Evolutionary conservation across 2,113 vertebrate genomes (phyloP), one percentile per base, ranked within the genome.

Genomic region (Cheirogaleus medius): DNA sequence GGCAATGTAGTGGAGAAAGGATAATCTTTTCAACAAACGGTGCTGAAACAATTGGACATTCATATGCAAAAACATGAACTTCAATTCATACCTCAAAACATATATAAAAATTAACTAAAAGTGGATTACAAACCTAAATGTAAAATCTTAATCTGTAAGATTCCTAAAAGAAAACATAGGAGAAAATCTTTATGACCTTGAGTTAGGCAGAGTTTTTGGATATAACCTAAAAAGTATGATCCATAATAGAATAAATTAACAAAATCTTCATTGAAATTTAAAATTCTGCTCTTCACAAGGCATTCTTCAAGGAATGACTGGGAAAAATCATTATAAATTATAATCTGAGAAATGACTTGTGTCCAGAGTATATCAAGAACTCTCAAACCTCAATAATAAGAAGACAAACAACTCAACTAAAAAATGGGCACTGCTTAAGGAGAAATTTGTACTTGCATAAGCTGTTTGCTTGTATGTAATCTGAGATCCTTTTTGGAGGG

Each of bases 101-200:
- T 21, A 76, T 12, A 32, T 2, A 90, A 90, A 90, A 87, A 18
- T 80, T 81, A 58, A 85, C 17, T 21, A 44, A 83, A 77, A 80
- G 8, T 29, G 37, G 9, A 78, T 42, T 29, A 69, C 71, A 80
- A 71, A 49, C 11, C 37, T 68, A 92, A 92, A 56, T 74, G 23
- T 80, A 91, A 95, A 80, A 34, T 95, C 39, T 92, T 76, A 88
- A 88, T n/a, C 15, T 83, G 4, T 64, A 86, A 44, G 12, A 63
- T 52, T 39, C 56, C 63, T 95, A 34, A 77, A 92, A 82, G 47
- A 64, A 63, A 92, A 60, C 5, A 47, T 15, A n/a, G n/a, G 49
- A 95, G 39, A 84, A 84, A 92, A 82, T 68, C 20, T 66, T 88
- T 83, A 21, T 82, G 29, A 66, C 2, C 58, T 60, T 49, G 13